These are phyloP conservation scores for Allygus modestus DNA, from an alignment of 2,888 invertebrate genomes.

Conservation along the genomic window DNA sequence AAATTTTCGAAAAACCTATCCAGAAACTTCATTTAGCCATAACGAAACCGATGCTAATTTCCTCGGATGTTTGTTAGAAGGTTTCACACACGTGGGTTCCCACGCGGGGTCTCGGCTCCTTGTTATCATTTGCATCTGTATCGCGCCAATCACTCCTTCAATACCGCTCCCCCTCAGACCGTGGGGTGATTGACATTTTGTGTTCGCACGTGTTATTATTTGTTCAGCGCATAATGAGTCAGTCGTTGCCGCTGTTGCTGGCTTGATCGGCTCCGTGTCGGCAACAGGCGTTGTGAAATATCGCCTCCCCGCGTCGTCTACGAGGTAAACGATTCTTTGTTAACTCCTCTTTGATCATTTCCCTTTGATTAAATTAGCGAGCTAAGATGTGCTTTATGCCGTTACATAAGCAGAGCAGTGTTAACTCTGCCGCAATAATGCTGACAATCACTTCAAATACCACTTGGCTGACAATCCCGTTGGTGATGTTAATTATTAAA, in stretches of 20 bases:
- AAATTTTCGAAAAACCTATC: too few species aligned
- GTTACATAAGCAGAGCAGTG: too few species aligned
- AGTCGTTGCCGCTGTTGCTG: neutral
- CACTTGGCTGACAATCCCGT: too few species aligned
- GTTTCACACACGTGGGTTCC: neutral
- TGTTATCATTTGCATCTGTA: slow-evolving; percentile 48
- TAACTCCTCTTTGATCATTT: neutral
- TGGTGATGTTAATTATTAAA: too few species aligned
- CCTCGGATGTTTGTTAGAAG: neutral
- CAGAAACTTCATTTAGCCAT: too few species aligned
- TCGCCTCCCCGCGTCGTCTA: neutral
- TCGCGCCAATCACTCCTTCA: slow-evolving; percentile 38
- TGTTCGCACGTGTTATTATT: slow-evolving; percentile 39
- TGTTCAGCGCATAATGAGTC: slow-evolving; percentile 37
- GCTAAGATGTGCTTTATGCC: neutral
- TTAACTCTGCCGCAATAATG: too few species aligned
- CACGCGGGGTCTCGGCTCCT: neutral
- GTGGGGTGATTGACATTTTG: slow-evolving; percentile 41
- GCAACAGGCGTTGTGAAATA: neutral
- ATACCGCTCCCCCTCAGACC: neutral
- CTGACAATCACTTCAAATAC: too few species aligned
- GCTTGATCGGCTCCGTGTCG: neutral
- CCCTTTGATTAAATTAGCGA: neutral
- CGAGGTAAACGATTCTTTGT: neutral
- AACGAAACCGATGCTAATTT: too few species aligned